Conservation (phyloP, 2,888 invertebrate genomes). For the Dasypolia templi region DNA sequence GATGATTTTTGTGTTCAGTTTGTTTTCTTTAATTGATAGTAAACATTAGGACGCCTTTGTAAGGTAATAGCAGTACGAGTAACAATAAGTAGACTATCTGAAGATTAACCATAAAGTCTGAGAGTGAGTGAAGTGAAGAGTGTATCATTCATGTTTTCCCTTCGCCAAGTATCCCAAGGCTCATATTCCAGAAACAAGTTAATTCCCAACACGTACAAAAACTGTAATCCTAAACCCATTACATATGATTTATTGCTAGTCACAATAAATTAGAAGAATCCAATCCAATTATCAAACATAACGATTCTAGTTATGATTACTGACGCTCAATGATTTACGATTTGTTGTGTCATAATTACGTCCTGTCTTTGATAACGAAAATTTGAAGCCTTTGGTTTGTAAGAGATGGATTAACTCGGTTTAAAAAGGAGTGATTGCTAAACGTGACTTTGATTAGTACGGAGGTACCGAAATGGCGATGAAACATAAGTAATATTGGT, state of each 20-base stretch:
- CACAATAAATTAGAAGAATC: constrained; percentile 38
- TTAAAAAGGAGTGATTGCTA: constrained; percentile 28
- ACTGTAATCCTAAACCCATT: constrained; percentile 18
- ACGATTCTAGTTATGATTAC: constrained; percentile 52
- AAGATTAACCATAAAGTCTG: neutral
- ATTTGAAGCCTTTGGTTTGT: constrained; percentile 30
- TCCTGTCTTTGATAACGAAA: constrained; percentile 43
- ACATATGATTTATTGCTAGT: constrained; percentile 17
- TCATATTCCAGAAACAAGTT: neutral
- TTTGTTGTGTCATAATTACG: constrained; percentile 43
- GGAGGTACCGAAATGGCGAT: constrained; percentile 1
- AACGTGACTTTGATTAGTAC: constrained; percentile 40
- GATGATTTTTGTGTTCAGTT: neutral
- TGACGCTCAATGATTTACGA: constrained; percentile 51
- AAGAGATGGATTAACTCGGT: constrained; percentile 48
- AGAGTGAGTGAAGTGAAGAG: too few species aligned
- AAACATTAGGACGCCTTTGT: neutral
- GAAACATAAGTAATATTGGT: constrained; percentile 6
- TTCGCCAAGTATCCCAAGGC: neutral
- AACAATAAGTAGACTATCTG: neutral
- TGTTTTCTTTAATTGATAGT: neutral
- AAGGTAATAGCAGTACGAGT: neutral
- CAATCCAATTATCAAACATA: constrained; percentile 51
- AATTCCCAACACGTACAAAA: constrained; percentile 10
- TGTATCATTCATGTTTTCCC: neutral